These are phyloP conservation scores for Philaethria dido DNA, from an alignment of 2,888 invertebrate species.

Conservation along the genomic window DNA sequence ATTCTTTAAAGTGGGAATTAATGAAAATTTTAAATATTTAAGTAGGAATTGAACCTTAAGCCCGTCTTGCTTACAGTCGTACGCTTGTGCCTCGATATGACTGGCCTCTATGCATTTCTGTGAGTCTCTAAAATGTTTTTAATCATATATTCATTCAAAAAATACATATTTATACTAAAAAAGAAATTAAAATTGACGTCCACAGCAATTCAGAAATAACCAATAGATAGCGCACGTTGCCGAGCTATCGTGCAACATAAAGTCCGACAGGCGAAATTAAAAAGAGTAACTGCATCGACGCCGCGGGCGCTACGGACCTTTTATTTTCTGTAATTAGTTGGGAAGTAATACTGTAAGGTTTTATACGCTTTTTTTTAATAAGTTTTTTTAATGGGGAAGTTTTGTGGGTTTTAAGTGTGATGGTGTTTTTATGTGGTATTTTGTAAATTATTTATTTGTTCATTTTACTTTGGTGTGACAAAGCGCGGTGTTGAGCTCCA, in stretches of 20 bases:
- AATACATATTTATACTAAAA: constrained; percentile 44
- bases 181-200: constrained; percentile 15
- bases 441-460: too few relatives aligned
- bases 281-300: constrained; percentile 44
- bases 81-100: too few relatives aligned
- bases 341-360: constrained; percentile 24
- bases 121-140: not conserved
- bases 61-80: too few relatives aligned
- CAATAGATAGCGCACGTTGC: constrained; percentile 43
- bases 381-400: not conserved
- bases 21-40: too few relatives aligned
- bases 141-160: not conserved
- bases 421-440: not conserved
- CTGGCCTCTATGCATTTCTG: too few relatives aligned
- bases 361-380: constrained; percentile 17
- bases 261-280: constrained; percentile 65
- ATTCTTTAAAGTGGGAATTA: too few relatives aligned
- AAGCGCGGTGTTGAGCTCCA: too few relatives aligned
- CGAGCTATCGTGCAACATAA: constrained; percentile 60
- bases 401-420: not conserved
- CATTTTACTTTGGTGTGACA: too few relatives aligned
- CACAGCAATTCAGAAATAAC: constrained; percentile 59
- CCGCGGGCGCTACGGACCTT: constrained; percentile 34
- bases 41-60: too few relatives aligned
- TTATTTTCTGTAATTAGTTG: constrained; percentile 33